Conservation (phyloP, 2,113 vertebrate genomes). For the Mystacornis crossleyi region DNA sequence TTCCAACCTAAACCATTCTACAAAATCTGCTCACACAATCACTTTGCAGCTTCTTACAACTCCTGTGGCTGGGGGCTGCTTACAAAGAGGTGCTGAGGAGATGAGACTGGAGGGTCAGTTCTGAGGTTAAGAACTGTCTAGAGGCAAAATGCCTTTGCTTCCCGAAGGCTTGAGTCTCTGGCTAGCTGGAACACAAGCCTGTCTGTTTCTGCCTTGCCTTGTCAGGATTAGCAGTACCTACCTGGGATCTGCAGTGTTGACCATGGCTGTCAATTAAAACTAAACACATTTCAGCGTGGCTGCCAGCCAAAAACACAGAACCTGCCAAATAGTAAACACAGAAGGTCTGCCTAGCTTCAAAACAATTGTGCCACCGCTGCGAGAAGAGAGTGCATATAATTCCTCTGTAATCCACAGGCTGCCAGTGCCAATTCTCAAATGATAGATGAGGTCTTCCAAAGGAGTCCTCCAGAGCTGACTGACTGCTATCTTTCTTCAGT, state of each 20-base stretch:
- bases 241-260: slow-evolving; percentile 76
- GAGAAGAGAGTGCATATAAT: not conserved
- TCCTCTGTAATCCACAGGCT: not conserved
- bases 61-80: not conserved
- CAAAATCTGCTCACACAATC: not conserved
- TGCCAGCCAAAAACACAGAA: slow-evolving; percentile 76
- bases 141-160: not conserved
- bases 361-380: slow-evolving; percentile 45
- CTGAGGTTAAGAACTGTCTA: not conserved
- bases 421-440: not conserved
- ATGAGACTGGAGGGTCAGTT: not conserved
- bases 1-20: not conserved
- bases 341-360: slow-evolving; percentile 75
- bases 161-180: not conserved
- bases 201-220: slow-evolving; percentile 17
- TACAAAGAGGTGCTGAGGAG: not conserved
- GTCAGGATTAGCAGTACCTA: slow-evolving; percentile 59
- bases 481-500: not conserved
- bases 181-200: not conserved
- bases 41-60: not conserved
- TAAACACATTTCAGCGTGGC: slow-evolving; percentile 76
- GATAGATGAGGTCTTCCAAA: not conserved
- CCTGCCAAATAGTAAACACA: slow-evolving; percentile 77
- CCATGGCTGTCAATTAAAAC: slow-evolving; percentile 73
- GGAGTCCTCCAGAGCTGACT: not conserved